phyloP scores from a whole-genome alignment of 2,888 invertebrate genomes.

The Liodrosophila aerea region DNA sequence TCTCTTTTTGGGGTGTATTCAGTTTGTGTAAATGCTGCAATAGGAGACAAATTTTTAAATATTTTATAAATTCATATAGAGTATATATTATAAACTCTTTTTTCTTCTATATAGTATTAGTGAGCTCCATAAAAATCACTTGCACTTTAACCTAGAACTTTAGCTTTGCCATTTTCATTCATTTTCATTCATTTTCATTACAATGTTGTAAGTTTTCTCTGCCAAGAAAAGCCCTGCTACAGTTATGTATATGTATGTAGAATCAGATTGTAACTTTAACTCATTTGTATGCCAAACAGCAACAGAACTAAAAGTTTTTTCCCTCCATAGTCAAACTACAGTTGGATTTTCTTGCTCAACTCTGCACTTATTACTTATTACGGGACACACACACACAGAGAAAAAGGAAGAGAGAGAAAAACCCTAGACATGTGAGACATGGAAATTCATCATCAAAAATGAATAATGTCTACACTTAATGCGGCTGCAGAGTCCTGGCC shows the following conservation, averaged over 20 bases:
- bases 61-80: too few relatives aligned
- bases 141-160: too few relatives aligned
- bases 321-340: constrained; percentile 29
- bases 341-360: constrained; percentile 47
- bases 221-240: background rate
- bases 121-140: too few relatives aligned
- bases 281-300: constrained; percentile 76
- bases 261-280: constrained; percentile 60
- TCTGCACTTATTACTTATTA: constrained; percentile 78
- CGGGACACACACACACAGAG: constrained; percentile 49
- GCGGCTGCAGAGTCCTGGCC: constrained; percentile 49
- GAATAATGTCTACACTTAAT: constrained; percentile 82
- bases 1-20: too few relatives aligned
- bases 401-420: constrained; percentile 31
- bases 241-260: background rate
- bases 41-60: too few relatives aligned
- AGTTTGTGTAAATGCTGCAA: too few relatives aligned
- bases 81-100: too few relatives aligned
- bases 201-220: constrained; percentile 21
- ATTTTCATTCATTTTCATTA: constrained; percentile 45
- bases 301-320: constrained; percentile 71
- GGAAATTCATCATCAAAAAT: constrained; percentile 82
- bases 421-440: constrained; percentile 75
- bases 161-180: too few relatives aligned
- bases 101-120: too few relatives aligned